Percentiles rank a stretch among this genome's conserved stretches.
These are phyloP conservation scores for Aptenodytes patagonicus DNA, from an alignment of 2,113 vertebrate species.

Conservation along the genomic window DNA sequence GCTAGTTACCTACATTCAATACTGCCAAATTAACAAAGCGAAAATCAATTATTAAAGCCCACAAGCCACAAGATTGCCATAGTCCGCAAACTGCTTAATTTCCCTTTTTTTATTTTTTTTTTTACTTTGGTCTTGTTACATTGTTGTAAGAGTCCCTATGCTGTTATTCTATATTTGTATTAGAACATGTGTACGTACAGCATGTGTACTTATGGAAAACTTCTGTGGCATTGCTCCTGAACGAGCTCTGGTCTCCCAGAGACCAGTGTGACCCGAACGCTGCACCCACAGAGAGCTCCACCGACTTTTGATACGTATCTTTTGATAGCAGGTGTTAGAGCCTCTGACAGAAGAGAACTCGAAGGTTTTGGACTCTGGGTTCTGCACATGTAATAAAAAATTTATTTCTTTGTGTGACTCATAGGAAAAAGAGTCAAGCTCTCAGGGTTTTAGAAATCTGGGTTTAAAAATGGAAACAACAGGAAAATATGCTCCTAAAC, in stretches of 20 bases:
- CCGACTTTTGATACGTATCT: accelerated
- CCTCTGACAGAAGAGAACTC: not conserved
- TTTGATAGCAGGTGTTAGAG: not conserved
- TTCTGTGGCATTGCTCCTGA: not conserved
- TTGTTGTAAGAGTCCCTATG: not conserved
- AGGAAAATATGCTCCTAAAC: not conserved
- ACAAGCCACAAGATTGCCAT: not conserved
- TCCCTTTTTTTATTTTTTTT: not conserved
- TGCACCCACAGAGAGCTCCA: not conserved
- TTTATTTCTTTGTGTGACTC: not conserved
- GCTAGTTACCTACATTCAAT: not conserved
- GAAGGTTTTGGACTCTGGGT: not conserved
- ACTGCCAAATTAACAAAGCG: not conserved
- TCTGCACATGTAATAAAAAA: not conserved
- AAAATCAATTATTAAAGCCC: not conserved
- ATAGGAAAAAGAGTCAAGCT: not conserved
- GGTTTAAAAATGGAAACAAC: not conserved
- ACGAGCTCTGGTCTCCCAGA: not conserved
- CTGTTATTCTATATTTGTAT: not conserved
- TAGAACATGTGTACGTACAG: accelerated
- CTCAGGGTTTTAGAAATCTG: not conserved
- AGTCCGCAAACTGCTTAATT: not conserved
- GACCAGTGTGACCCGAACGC: not conserved
- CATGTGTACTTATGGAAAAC: accelerated
- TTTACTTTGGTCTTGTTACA: not conserved